phyloP scores from a whole-genome alignment of 2,797 vertebrate species.

The Rhincodon typus region DNA sequence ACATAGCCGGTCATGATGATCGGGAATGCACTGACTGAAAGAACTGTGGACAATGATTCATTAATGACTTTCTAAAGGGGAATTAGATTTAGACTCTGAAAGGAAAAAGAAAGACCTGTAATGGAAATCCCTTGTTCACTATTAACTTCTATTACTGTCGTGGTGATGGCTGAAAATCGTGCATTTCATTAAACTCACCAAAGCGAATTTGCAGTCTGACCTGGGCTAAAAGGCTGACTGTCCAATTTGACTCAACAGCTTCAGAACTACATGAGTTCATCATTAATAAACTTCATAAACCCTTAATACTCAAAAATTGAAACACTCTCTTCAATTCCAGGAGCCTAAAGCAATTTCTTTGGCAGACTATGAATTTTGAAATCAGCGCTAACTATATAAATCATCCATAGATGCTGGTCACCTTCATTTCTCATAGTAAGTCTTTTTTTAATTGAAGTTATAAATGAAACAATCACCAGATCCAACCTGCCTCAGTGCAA shows the following conservation, averaged over 20 bases:
- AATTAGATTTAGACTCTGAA: not conserved
- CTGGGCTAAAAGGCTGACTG: not conserved
- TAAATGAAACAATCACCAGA: not conserved
- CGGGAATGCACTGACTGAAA: not conserved
- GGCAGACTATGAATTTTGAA: not conserved
- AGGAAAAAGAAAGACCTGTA: not conserved
- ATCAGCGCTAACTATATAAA: not conserved
- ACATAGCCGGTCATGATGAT: not conserved
- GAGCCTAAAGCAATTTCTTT: not conserved
- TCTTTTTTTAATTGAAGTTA: not conserved
- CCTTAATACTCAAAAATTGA: not conserved
- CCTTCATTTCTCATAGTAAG: not conserved
- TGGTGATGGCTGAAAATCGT: not conserved
- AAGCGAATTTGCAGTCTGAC: not conserved
- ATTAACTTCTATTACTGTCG: not conserved
- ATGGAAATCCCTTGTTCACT: not conserved
- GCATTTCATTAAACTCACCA: not conserved
- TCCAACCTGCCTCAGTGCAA: not conserved
- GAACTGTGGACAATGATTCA: not conserved
- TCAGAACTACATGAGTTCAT: not conserved
- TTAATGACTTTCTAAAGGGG: not conserved
- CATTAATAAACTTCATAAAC: not conserved
- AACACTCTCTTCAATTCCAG: not conserved
- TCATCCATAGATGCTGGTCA: not conserved
- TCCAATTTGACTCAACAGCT: not conserved